These are phyloP conservation scores for Picathartes gymnocephalus DNA, from an alignment of 2,113 vertebrate genomes.

Conservation along the genomic window DNA sequence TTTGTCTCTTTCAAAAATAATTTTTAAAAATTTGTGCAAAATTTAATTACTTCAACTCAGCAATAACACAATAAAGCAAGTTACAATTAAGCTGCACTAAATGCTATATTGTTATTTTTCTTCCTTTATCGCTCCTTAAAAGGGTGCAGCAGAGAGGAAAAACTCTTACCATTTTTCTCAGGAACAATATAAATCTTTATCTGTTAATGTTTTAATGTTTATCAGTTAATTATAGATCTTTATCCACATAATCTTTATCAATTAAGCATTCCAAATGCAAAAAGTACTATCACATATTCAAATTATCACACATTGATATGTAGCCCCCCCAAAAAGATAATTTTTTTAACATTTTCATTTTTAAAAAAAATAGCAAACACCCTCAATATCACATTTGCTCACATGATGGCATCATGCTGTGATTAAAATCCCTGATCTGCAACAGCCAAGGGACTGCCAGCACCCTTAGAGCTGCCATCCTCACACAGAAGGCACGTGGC, in stretches of 20 bases:
- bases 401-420: not conserved
- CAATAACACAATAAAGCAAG: not conserved
- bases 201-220: constrained; percentile 22
- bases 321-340: not conserved
- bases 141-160: not conserved
- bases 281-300: not conserved
- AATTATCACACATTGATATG: not conserved
- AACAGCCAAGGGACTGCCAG: not conserved
- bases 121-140: not conserved
- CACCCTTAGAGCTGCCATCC: not conserved
- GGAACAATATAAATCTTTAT: constrained; percentile 40
- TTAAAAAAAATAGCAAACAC: not conserved
- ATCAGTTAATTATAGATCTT: constrained; percentile 56
- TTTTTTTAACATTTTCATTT: not conserved
- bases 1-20: not conserved
- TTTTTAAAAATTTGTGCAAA: not conserved
- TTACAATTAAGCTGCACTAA: not conserved
- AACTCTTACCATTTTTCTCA: not conserved
- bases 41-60: constrained; percentile 5
- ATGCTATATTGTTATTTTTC: not conserved
- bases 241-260: constrained; percentile 24
- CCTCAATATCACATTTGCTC: constrained; percentile 18
- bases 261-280: constrained; percentile 21
- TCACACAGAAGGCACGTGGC: not conserved
- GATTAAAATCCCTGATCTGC: constrained; percentile 18